A percentile compares a stretch with the other conserved stretches of the same genome.
These are phyloP conservation scores for Drosophila kohkoa DNA, from an alignment of 1,140 invertebrate species.

Conservation along the genomic window DNA sequence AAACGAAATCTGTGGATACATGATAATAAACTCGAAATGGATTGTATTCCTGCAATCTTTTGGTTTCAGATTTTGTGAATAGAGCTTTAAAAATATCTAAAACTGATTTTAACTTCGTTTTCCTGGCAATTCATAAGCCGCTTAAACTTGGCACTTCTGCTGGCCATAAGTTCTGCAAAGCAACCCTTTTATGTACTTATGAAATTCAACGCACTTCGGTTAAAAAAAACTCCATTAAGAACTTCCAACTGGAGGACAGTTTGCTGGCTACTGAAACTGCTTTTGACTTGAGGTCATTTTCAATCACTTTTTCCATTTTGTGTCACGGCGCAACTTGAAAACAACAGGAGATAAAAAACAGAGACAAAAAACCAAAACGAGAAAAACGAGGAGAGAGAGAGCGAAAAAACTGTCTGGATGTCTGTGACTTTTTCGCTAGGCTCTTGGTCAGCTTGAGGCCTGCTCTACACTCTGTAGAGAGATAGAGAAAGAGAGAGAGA, in stretches of 20 bases:
- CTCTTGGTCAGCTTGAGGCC: constrained; percentile 32
- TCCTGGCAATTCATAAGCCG: constrained; percentile 10
- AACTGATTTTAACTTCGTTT: constrained; percentile 7
- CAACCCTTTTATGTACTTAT: constrained; percentile 45
- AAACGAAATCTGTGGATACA: too few relatives aligned
- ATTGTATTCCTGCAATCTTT: background rate
- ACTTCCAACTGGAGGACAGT: constrained; percentile 48
- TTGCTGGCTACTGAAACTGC: constrained; percentile 59
- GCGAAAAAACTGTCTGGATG: constrained; percentile 49
- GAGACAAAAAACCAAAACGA: constrained; percentile 16
- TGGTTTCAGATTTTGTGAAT: background rate
- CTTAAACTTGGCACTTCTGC: constrained; percentile 16
- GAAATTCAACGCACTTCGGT: constrained; percentile 29
- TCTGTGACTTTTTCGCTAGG: constrained; percentile 61
- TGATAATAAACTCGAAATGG: too few relatives aligned
- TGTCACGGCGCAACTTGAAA: constrained; percentile 68
- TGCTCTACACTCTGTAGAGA: background rate
- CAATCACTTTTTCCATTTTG: constrained; percentile 80
- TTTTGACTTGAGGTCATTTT: constrained; percentile 81
- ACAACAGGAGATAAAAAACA: constrained; percentile 49
- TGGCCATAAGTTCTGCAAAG: constrained; percentile 19
- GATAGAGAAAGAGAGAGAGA: background rate
- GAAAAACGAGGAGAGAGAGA: background rate
- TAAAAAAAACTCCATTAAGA: constrained; percentile 72
- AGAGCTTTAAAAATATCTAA: constrained; percentile 11